phyloP scores from a whole-genome alignment of 2,888 invertebrate species.

The Clepsis dumicolana region DNA sequence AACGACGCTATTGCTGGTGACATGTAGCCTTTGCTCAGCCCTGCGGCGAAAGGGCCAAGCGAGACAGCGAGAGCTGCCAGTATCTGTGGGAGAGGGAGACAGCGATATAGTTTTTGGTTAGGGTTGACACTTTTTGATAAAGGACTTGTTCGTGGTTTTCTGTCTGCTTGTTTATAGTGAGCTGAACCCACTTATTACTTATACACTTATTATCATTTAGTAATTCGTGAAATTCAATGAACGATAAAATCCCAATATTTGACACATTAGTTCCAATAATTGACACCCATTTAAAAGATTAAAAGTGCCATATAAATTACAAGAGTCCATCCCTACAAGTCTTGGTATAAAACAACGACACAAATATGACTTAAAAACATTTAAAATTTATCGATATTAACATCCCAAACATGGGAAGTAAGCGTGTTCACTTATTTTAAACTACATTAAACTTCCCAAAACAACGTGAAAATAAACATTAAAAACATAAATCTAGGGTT shows the following conservation, averaged over 20 bases:
- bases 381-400: neutral
- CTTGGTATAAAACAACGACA: neutral
- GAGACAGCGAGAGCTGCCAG: conserved; percentile 92
- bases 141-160: neutral
- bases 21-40: conserved; percentile 93
- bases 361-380: neutral
- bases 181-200: no score
- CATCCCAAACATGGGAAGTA: neutral
- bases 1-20: conserved; percentile 93
- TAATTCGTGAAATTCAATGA: no score
- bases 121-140: neutral
- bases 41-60: conserved; percentile 92
- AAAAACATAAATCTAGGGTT: conserved; percentile 32
- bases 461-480: conserved; percentile 3
- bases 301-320: neutral
- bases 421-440: neutral
- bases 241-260: no score
- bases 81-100: conserved; percentile 80
- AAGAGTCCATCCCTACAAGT: neutral
- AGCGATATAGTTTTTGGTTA: conserved; percentile 12
- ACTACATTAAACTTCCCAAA: conserved; percentile 34
- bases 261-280: neutral
- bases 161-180: neutral
- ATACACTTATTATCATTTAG: no score
- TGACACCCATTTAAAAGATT: no score